Evolutionary conservation across 2,888 invertebrate genomes (phyloP).

Genomic region (Tenthredo livida): DNA sequence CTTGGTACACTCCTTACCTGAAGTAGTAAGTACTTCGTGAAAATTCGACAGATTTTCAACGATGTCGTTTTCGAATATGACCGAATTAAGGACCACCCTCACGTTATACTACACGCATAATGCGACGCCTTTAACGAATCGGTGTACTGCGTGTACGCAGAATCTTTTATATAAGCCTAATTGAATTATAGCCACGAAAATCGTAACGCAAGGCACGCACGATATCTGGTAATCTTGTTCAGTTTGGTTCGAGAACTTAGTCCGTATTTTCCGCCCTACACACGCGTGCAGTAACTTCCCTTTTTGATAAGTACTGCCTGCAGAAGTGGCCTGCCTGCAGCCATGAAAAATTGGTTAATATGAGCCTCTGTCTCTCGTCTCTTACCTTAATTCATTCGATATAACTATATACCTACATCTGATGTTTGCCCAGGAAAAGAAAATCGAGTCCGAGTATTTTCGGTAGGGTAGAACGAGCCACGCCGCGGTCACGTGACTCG

Average conservation of each 20-base stretch:
- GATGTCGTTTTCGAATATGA: no score
- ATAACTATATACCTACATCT: neutral
- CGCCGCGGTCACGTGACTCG: slow-evolving; percentile 8
- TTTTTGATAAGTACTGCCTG: neutral
- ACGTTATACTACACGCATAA: neutral
- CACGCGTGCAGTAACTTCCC: neutral
- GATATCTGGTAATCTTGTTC: slow-evolving; percentile 48
- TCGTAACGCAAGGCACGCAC: slow-evolving; percentile 21
- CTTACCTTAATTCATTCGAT: neutral
- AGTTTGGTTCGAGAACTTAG: neutral
- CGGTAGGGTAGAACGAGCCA: neutral
- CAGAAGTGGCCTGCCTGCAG: neutral
- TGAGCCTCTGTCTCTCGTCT: neutral
- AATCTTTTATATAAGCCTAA: neutral
- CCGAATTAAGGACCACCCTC: no score
- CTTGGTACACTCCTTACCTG: no score
- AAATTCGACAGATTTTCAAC: no score
- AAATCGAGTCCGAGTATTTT: neutral
- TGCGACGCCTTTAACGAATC: neutral
- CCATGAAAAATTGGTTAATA: slow-evolving; percentile 9
- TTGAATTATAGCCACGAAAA: neutral
- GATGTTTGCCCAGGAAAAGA: neutral
- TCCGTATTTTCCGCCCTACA: neutral
- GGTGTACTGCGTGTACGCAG: neutral
- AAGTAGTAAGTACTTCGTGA: no score